phyloP scores from a whole-genome alignment of 1,140 invertebrate species.

The Hylyphantes graminicola region DNA sequence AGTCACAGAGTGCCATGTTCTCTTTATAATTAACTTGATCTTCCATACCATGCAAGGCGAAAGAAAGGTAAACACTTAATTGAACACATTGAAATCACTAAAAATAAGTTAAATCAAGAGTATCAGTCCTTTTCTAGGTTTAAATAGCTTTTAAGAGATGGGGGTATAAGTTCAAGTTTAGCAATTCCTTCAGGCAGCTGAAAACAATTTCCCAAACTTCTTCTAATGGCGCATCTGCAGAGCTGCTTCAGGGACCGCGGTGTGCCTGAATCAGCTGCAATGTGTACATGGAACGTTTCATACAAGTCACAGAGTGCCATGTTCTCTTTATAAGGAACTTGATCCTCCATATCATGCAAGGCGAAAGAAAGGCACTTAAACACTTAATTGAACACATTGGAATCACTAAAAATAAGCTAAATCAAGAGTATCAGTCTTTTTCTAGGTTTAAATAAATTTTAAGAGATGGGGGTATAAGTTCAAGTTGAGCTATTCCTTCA shows the following conservation, averaged over 20 bases:
- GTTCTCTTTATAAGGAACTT: conserved; percentile 2
- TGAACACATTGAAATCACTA: too few species aligned
- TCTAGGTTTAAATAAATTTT: conserved; percentile 14
- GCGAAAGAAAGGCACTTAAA: conserved; percentile 5
- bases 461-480: background rate
- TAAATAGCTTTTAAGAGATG: background rate
- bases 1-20: background rate
- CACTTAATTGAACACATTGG: too few species aligned
- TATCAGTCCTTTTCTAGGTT: conserved; percentile 12
- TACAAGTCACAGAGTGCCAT: conserved; percentile 5
- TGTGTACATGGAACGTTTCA: background rate
- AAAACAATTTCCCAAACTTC: background rate
- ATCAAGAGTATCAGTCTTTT: background rate
- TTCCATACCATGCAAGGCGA: conserved; percentile 7
- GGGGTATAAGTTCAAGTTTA: background rate
- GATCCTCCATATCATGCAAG: conserved; percentile 7
- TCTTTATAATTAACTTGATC: conserved; percentile 6
- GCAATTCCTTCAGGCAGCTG: background rate
- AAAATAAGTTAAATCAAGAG: too few species aligned
- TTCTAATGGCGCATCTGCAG: background rate
- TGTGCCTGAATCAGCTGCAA: background rate
- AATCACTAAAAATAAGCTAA: too few species aligned
- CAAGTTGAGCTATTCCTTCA: background rate
- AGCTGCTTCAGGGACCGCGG: background rate
- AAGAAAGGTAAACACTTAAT: background rate